A percentile compares a stretch with the other conserved stretches of the same genome.
These are phyloP conservation scores for Andricus grossulariae DNA, from an alignment of 1,140 invertebrate genomes.

Conservation along the genomic window DNA sequence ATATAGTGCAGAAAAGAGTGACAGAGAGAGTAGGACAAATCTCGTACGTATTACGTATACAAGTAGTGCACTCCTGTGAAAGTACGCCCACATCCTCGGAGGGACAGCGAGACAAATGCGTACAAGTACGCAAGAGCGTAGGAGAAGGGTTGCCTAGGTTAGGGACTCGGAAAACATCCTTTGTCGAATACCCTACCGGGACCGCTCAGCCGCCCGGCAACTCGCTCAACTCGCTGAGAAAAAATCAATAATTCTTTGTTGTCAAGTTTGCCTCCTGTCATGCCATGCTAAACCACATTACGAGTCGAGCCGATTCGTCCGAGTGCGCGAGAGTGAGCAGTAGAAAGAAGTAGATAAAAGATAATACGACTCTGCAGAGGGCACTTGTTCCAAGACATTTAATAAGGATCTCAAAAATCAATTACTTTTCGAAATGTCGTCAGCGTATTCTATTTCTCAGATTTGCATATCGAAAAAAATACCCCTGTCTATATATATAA, in stretches of 20 bases:
- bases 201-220: conserved; percentile 71
- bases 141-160: conserved; percentile 75
- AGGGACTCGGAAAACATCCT: conserved; percentile 75
- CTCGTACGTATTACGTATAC: conserved; percentile 42
- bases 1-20: conserved; percentile 53
- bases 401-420: too few species aligned
- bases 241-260: conserved; percentile 75
- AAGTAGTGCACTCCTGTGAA: conserved; percentile 41
- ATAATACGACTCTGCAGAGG: conserved; percentile 27
- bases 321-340: conserved; percentile 50
- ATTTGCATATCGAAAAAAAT: not conserved
- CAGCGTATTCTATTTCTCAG: not conserved
- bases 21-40: conserved; percentile 53
- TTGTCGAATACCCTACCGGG: conserved; percentile 74
- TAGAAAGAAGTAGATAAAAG: conserved; percentile 54
- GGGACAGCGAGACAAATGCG: conserved; percentile 52
- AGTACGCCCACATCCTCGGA: conserved; percentile 52
- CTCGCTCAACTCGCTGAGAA: conserved; percentile 72
- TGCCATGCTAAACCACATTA: conserved; percentile 68
- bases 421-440: too few species aligned
- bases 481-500: not conserved
- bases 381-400: too few species aligned
- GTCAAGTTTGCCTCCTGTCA: conserved; percentile 72
- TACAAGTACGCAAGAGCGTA: conserved; percentile 56
- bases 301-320: conserved; percentile 49